phyloP scores from a whole-genome alignment of 2,888 invertebrate species.

The Acanthacorydalis orientalis region DNA sequence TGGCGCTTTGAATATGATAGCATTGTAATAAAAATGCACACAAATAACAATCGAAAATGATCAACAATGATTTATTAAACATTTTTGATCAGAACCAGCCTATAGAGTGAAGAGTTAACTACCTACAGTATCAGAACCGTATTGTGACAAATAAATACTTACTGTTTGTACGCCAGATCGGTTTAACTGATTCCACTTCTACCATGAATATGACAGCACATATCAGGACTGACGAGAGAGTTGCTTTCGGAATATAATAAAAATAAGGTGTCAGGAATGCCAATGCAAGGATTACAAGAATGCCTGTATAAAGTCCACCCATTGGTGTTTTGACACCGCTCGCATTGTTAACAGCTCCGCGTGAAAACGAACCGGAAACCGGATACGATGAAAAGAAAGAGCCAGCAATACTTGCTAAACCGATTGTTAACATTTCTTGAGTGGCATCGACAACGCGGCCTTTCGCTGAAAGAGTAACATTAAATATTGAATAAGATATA shows the following conservation, averaged over 20 bases:
- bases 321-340: conserved; percentile 62
- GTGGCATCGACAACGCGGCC: conserved; percentile 58
- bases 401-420: conserved; percentile 55
- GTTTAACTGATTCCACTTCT: conserved; percentile 38
- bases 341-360: conserved; percentile 65
- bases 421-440: conserved; percentile 65
- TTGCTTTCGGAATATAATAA: conserved; percentile 52
- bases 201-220: conserved; percentile 64
- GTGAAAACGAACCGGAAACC: conserved; percentile 54
- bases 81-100: too few species aligned
- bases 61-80: too few species aligned
- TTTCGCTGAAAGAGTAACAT: conserved; percentile 29
- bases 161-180: conserved; percentile 47
- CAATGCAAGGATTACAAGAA: conserved; percentile 52
- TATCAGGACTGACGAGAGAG: conserved; percentile 55
- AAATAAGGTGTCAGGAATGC: conserved; percentile 59
- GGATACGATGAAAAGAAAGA: conserved; percentile 66
- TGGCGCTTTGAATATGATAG: too few species aligned
- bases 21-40: too few species aligned
- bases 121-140: too few species aligned
- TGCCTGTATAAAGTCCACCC: conserved; percentile 54
- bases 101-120: too few species aligned
- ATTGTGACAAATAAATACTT: conserved; percentile 24
- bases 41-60: too few species aligned
- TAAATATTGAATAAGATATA: conserved; percentile 1